Conservation (phyloP, 37 sponge, comb jelly and placozoan species). For the Geodia barretti region DNA sequence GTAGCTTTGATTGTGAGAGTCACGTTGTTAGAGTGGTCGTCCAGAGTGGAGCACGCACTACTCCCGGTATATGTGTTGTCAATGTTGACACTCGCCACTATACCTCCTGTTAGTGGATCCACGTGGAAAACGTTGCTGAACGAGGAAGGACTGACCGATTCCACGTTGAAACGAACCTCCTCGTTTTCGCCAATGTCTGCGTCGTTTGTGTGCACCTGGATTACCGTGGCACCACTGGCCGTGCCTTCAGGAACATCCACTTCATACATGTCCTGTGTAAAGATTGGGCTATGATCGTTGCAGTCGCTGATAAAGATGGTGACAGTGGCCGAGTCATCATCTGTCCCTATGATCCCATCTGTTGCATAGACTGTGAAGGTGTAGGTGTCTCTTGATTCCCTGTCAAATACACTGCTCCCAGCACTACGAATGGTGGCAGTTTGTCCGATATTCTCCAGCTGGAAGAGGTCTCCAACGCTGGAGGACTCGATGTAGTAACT, state of each 20-base stretch:
- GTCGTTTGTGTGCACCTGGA: constrained; percentile 27
- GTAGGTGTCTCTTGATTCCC: neutral
- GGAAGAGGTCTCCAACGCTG: neutral
- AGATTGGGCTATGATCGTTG: constrained; percentile 39
- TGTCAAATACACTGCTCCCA: neutral
- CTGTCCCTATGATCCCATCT: constrained; percentile 1
- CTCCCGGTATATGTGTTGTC: neutral
- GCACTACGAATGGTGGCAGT: neutral
- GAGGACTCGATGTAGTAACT: neutral
- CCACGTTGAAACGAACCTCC: constrained; percentile 16
- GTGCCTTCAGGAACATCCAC: constrained; percentile 30
- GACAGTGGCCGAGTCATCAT: neutral
- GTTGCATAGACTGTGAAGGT: constrained; percentile 7
- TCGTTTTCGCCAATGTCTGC: constrained; percentile 35
- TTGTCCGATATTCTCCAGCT: neutral
- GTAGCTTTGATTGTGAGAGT: constrained; percentile 47
- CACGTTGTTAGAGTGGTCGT: constrained; percentile 2
- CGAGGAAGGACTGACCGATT: neutral
- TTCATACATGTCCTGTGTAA: constrained; percentile 4
- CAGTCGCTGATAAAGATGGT: constrained; percentile 16
- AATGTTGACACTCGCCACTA: constrained; percentile 11
- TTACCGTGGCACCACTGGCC: neutral
- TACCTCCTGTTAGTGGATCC: neutral
- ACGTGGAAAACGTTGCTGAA: constrained; percentile 11
- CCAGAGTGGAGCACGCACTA: neutral